These are phyloP conservation scores for Nixonia krombeini DNA, from an alignment of 1,140 invertebrate genomes.

Conservation along the genomic window DNA sequence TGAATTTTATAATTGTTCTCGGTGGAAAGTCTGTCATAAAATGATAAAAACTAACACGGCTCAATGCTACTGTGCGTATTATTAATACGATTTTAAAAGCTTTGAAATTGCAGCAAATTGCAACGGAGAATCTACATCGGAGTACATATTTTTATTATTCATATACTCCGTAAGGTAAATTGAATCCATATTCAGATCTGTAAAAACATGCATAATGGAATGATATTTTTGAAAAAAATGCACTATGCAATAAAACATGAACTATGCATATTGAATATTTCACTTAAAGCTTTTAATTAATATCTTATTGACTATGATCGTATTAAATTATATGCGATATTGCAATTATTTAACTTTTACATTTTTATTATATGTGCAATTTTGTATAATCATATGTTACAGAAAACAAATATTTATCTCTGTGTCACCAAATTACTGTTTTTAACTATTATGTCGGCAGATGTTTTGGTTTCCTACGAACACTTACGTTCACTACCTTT, in stretches of 20 bases:
- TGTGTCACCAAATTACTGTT: too few relatives aligned
- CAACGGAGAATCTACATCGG: background rate
- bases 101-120: background rate
- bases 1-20: too few relatives aligned
- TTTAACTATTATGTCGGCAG: background rate
- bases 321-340: too few relatives aligned
- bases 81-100: conserved; percentile 4
- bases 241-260: too few relatives aligned
- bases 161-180: background rate
- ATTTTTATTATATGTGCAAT: too few relatives aligned
- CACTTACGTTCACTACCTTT: conserved; percentile 27
- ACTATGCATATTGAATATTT: too few relatives aligned
- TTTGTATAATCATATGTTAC: too few relatives aligned
- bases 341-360: too few relatives aligned
- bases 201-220: background rate
- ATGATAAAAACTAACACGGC: background rate
- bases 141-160: conserved; percentile 3
- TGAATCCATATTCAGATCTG: background rate
- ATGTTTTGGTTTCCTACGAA: background rate
- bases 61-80: background rate
- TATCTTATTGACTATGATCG: too few relatives aligned
- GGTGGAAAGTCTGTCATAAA: background rate
- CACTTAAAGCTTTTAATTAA: too few relatives aligned
- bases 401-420: too few relatives aligned
- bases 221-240: background rate